phyloP scores from a whole-genome alignment of 2,888 invertebrate species.

The Torymus texanus region DNA sequence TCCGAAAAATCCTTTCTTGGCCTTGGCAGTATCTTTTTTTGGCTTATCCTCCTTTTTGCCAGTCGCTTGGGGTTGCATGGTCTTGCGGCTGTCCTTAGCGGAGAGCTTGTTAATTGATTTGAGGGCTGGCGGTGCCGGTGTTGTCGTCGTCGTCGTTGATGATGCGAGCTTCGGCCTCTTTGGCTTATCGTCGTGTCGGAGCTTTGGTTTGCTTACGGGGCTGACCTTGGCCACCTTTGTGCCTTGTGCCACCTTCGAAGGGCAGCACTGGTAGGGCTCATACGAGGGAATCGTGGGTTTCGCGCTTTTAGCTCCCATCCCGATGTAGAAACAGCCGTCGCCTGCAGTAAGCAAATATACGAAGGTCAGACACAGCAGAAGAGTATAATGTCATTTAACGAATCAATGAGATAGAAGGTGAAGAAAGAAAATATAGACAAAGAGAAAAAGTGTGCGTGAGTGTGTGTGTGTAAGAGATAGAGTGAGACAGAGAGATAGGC shows the following conservation, averaged over 20 bases:
- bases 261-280: conserved; percentile 95
- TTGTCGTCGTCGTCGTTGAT: conserved; percentile 26
- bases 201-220: conserved; percentile 62
- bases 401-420: conserved; percentile 50
- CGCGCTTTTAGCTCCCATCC: conserved; percentile 90
- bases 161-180: conserved; percentile 59
- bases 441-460: conserved; percentile 14
- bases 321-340: conserved; percentile 98
- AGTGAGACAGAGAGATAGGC: neutral
- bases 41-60: conserved; percentile 61
- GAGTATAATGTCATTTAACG: conserved; percentile 37
- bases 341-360: conserved; percentile 93
- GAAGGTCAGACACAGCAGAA: conserved; percentile 46
- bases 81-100: conserved; percentile 74
- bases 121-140: conserved; percentile 62
- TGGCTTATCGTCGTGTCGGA: conserved; percentile 56
- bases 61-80: conserved; percentile 63
- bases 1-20: conserved; percentile 90
- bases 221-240: conserved; percentile 88
- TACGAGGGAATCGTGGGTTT: conserved; percentile 85
- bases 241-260: conserved; percentile 87
- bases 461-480: conserved; percentile 1
- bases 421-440: conserved; percentile 41
- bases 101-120: conserved; percentile 75
- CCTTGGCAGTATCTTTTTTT: conserved; percentile 75